Conservation (phyloP, 2,113 vertebrate species). For the Sialia sialis region DNA sequence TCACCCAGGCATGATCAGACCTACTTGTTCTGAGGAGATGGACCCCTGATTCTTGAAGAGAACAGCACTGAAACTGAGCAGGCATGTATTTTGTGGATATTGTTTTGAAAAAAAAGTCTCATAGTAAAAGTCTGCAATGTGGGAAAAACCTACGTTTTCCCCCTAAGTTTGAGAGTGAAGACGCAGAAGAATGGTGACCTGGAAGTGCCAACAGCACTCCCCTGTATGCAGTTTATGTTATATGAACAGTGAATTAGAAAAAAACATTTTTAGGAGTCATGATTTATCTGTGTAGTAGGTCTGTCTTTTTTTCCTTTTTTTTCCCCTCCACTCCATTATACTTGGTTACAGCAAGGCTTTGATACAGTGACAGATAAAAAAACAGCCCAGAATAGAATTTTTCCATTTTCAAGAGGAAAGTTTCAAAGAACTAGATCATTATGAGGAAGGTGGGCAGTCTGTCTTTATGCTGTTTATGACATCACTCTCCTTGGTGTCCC, state of each 20-base stretch:
- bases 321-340: background rate
- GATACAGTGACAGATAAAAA: background rate
- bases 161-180: background rate
- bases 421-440: background rate
- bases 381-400: background rate
- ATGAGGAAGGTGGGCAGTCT: background rate
- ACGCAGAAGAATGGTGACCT: background rate
- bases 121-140: background rate
- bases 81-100: background rate
- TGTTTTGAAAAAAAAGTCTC: background rate
- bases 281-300: background rate
- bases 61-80: background rate
- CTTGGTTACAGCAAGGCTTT: background rate
- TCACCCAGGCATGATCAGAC: background rate
- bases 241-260: background rate
- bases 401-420: background rate
- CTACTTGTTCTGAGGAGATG: background rate
- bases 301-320: background rate
- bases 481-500: rapidly evolving
- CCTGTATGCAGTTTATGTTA: background rate
- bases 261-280: background rate
- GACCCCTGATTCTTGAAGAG: background rate
- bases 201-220: background rate
- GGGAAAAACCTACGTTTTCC: background rate
- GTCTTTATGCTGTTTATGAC: background rate